Percentiles rank a stretch among this genome's conserved stretches.
These are phyloP conservation scores for Nansenia antarctica DNA, from an alignment of 2,113 vertebrate species.

Conservation along the genomic window DNA sequence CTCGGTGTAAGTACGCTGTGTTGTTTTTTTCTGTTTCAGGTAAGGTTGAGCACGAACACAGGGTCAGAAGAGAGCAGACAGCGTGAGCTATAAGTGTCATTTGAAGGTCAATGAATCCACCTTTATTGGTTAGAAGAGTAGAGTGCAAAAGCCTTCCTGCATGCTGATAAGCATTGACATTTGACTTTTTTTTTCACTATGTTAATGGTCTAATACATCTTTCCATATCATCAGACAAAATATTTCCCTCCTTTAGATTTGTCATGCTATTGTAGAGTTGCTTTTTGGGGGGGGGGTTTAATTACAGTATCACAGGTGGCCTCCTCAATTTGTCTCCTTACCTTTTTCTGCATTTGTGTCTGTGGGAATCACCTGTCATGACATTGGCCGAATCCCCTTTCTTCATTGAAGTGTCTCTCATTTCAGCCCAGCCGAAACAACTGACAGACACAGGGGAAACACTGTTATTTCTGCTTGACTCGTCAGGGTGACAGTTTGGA, in stretches of 20 bases:
- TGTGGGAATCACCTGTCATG: not conserved
- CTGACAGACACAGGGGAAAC: not conserved
- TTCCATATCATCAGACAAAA: not conserved
- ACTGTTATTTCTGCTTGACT: slow-evolving; percentile 19
- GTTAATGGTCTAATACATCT: not conserved
- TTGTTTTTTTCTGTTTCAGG: not conserved
- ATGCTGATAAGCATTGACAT: slow-evolving; percentile 13
- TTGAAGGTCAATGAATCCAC: slow-evolving; percentile 10
- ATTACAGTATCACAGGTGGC: too few relatives aligned
- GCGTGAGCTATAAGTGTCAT: not conserved
- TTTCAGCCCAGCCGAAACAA: not conserved
- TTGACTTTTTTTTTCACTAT: not conserved
- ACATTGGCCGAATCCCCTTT: not conserved
- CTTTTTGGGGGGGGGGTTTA: too few relatives aligned
- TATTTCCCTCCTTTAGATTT: too few relatives aligned
- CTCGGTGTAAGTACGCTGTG: not conserved
- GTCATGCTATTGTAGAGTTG: too few relatives aligned
- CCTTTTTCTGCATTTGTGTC: too few relatives aligned
- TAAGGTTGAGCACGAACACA: not conserved
- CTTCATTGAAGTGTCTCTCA: not conserved
- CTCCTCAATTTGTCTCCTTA: too few relatives aligned
- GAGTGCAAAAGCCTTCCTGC: not conserved
- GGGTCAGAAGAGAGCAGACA: not conserved
- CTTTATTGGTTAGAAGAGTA: not conserved
- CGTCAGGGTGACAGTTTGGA: slow-evolving; percentile 11